Base-by-base conservation (phyloP, 2,113 vertebrate species). In the Malaclemys terrapin region DNA sequence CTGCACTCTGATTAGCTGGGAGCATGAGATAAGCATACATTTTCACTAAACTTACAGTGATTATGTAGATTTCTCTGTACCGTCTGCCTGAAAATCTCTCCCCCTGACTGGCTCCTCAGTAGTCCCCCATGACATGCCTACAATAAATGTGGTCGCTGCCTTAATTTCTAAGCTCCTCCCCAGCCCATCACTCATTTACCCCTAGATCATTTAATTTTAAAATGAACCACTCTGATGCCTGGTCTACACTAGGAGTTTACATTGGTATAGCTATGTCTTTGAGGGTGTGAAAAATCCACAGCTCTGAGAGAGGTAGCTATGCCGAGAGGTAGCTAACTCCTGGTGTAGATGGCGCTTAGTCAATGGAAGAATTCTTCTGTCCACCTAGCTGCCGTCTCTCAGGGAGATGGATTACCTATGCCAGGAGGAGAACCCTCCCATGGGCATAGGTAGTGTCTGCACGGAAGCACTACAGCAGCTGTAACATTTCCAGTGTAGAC, bases 61-160 rank as follows among this genome's bases (percentile, higher is more conserved):
- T 10, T 19, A 49, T 1, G 0, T 10, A 65, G 0, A 0, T 81
- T 91, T 90, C 79, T 65, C 62, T 65, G 5, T 29, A 65, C 31
- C 6, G 2, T 65, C 62, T 65, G 31, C 62, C 47, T 81, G 25
- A 72, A 72, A 50, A 19, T n/a, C 89, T 42, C 25, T 54, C 65
- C 90, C 17, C 54, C 93, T 45, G n/a, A 87, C 19, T 31, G 4
- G 56, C 85, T 50, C 72, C 10, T 84, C 54, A 88, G 14, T 12
- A 89, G 42, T 79, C 1, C 0, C 50, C 47, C 87, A 2, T 17
- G 31, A 65, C 6, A 65, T 14, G 93, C 47, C 45, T 52, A 79
- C 82, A 88, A 91, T 38, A 5, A 69, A 62, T 38, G 85, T 3
- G 10, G 1, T 93, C 47, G 81, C 14, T 69, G 35, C 42, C 80